Percentiles rank a stretch among this genome's conserved stretches.
Conservation (phyloP, 1,140 invertebrate species). For the Panagrolaimus sp. region DNA sequence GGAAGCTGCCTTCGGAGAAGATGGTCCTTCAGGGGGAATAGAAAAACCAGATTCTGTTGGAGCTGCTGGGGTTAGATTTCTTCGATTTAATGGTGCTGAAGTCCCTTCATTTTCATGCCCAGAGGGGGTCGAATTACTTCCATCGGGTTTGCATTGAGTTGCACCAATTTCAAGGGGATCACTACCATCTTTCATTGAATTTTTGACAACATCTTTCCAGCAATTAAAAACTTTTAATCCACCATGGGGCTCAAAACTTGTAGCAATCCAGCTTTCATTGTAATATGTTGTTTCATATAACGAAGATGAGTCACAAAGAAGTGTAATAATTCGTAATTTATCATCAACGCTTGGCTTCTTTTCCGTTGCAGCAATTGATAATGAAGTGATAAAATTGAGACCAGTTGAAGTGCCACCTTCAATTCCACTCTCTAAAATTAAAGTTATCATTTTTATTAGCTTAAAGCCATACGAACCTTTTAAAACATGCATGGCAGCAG, state of each 20-base stretch:
- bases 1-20: too few species aligned
- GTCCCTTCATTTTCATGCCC: too few species aligned
- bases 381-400: constrained; percentile 45
- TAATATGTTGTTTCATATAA: constrained; percentile 45
- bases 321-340: constrained; percentile 27
- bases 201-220: constrained; percentile 33
- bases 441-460: too few species aligned
- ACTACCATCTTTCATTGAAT: constrained; percentile 9
- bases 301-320: constrained; percentile 38
- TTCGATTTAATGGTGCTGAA: too few species aligned
- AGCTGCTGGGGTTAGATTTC: too few species aligned
- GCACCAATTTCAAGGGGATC: constrained; percentile 20
- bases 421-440: constrained; percentile 28
- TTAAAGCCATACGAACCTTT: too few species aligned
- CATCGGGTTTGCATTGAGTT: constrained; percentile 16
- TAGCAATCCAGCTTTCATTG: constrained; percentile 40
- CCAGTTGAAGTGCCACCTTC: constrained; percentile 46
- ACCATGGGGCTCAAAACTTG: constrained; percentile 39
- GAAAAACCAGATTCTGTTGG: neutral
- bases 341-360: neutral
- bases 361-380: constrained; percentile 36
- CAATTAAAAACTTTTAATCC: constrained; percentile 43
- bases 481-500: constrained; percentile 49
- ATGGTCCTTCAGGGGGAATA: neutral
- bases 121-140: neutral